Percentiles rank a stretch among this genome's conserved stretches.
These are phyloP conservation scores for Neelides sp. DNA, from an alignment of 1,140 invertebrate genomes.

Conservation along the genomic window DNA sequence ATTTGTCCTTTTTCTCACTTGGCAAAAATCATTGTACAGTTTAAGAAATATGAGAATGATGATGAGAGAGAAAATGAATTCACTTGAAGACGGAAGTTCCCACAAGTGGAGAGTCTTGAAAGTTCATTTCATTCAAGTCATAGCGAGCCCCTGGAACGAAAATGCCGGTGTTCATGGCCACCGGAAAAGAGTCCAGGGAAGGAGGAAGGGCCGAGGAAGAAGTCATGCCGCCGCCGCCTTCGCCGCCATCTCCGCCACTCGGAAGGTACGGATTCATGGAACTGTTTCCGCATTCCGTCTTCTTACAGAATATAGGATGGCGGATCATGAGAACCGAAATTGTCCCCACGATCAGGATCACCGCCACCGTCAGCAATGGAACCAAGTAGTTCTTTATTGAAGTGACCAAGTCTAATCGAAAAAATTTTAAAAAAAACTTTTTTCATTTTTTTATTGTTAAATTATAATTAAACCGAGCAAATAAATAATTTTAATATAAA, in stretches of 20 bases:
- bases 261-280: constrained; percentile 8
- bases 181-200: constrained; percentile 20
- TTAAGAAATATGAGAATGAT: too few species aligned
- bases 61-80: constrained; percentile 5
- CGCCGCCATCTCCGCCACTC: constrained; percentile 8
- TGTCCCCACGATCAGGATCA: constrained; percentile 24
- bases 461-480: too few species aligned
- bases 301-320: constrained; percentile 30
- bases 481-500: too few species aligned
- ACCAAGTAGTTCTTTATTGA: constrained; percentile 26
- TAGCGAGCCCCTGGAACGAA: constrained; percentile 28
- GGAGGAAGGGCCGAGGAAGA: constrained; percentile 8
- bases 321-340: constrained; percentile 24
- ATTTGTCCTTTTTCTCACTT: too few species aligned
- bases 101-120: constrained; percentile 27
- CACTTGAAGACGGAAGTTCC: constrained; percentile 30
- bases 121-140: constrained; percentile 25
- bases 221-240: neutral
- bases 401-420: constrained; percentile 2
- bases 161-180: constrained; percentile 31
- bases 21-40: too few species aligned
- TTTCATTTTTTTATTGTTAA: too few species aligned
- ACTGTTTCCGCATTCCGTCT: constrained; percentile 14
- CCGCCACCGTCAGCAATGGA: constrained; percentile 23
- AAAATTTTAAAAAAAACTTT: too few species aligned